Evolutionary conservation across 2,888 invertebrate genomes (phyloP), one percentile per base, ranked within the genome.

Genomic region (Gymnocheta viridis): DNA sequence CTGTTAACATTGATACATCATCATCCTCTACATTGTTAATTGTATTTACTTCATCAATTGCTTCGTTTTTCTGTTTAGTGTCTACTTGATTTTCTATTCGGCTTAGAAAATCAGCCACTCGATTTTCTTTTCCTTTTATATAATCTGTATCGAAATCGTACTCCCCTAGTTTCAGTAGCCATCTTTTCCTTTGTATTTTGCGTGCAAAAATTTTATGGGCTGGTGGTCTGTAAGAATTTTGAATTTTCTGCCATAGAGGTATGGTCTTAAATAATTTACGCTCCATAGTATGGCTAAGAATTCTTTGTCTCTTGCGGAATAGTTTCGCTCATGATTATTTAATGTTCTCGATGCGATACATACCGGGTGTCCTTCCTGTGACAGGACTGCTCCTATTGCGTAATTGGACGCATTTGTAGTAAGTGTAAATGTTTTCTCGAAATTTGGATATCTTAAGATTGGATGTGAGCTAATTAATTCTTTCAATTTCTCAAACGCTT

Each of bases 171-270:
- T 70, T 70, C 29, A 56, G 4, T 19, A 70, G 17, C 29, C 35
- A 41, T 41, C 41, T 14, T 41, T 56, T 56, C 29, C 29, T 17
- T 7, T 56, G 3, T 32, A 29, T 56, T 56, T 29, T 7, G 29
- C n/a, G 56, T 32, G 56, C 5, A 56, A n/a, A 56, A 56, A 56
- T 29, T 56, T 56, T 14, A 27, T 54, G 2, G 54, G 54, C n/a
- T 27, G 24, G 4, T 54, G 27, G 7, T 27, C 27, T 29, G 22
- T 41, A 41, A 41, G n/a, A 5, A 41, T 41, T 41, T 41, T n/a
- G 14, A 41, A 41, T 41, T n/a, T 74, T 86, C 80, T 29, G 72
- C 69, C 17, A 84, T 79, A 32, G 73, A 85, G 10, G 56, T 38
- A 66, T 1, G 0, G n/a, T 70, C 79, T 82, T 70, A 41, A n/a